Conservation (phyloP, 2,888 invertebrate genomes). For the Germaria angustata region DNA sequence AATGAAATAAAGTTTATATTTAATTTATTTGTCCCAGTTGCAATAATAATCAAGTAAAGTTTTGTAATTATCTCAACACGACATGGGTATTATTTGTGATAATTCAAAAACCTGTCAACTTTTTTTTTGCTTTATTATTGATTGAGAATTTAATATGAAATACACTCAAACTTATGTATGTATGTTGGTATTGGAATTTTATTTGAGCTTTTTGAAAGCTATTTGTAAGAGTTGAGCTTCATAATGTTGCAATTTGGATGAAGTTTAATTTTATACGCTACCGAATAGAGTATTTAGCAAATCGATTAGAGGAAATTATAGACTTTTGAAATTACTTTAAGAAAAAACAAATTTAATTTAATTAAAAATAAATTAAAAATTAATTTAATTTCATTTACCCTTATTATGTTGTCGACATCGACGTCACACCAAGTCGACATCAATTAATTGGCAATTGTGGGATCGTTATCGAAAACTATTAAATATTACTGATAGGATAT, state of each 20-base stretch:
- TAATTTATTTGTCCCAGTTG: background rate
- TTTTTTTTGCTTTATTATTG: background rate
- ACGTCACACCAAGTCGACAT: no score
- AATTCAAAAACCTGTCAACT: background rate
- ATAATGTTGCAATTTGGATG: background rate
- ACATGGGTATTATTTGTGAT: background rate
- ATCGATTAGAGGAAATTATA: no score
- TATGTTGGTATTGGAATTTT: background rate
- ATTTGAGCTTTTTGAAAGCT: background rate
- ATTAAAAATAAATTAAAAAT: no score
- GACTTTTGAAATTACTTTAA: no score
- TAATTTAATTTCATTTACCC: no score
- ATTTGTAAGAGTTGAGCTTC: background rate
- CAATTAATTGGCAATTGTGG: no score
- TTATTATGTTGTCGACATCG: no score
- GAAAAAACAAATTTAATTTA: no score
- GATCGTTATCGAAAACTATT: no score
- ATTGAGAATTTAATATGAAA: constrained; percentile 1
- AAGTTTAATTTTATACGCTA: background rate
- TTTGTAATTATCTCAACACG: background rate
- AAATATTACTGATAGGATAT: no score
- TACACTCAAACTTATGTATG: no score
- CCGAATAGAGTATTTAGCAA: background rate
- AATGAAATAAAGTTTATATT: background rate
- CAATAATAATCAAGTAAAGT: background rate